Evolutionary conservation across 2,888 invertebrate genomes (phyloP).

Genomic region (Pyralis farinalis): DNA sequence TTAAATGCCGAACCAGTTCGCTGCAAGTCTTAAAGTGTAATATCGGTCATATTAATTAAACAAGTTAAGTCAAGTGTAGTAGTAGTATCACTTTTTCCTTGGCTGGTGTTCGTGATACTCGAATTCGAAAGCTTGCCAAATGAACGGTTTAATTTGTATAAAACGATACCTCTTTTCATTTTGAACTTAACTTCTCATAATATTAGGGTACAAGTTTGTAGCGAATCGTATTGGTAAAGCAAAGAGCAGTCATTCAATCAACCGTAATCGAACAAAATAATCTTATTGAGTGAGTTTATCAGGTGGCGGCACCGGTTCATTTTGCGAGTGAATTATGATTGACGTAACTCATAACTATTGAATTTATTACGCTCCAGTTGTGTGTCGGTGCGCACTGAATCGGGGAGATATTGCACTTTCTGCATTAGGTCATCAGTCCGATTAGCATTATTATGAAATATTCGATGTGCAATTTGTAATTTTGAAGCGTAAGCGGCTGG

Average conservation of each 20-base stretch:
- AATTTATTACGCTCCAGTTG: slow-evolving; percentile 62
- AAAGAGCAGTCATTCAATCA: slow-evolving; percentile 18
- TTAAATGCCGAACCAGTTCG: neutral
- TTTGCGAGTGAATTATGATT: slow-evolving; percentile 34
- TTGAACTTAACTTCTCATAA: neutral
- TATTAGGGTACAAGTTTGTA: neutral
- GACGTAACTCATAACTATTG: slow-evolving; percentile 35
- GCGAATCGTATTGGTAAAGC: neutral
- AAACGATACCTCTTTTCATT: neutral
- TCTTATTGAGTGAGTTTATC: slow-evolving; percentile 31
- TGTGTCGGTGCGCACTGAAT: slow-evolving; percentile 49
- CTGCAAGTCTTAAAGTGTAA: neutral
- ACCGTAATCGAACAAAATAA: slow-evolving; percentile 22
- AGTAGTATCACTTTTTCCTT: slow-evolving; percentile 37
- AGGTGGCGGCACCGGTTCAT: slow-evolving; percentile 23
- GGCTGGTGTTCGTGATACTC: slow-evolving; percentile 23
- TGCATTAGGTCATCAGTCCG: slow-evolving; percentile 7
- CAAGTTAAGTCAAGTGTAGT: slow-evolving; percentile 27
- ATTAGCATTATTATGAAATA: neutral
- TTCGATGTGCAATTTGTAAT: too few species aligned
- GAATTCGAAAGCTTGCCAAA: slow-evolving; percentile 39
- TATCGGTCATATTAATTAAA: slow-evolving; percentile 15
- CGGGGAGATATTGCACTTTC: slow-evolving; percentile 44
- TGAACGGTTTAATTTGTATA: slow-evolving; percentile 27
- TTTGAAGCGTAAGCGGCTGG: too few species aligned